A percentile compares a stretch with the other conserved stretches of the same genome.
phyloP scores from a whole-genome alignment of 2,113 vertebrate genomes.

The Neopipo cinnamomea region DNA sequence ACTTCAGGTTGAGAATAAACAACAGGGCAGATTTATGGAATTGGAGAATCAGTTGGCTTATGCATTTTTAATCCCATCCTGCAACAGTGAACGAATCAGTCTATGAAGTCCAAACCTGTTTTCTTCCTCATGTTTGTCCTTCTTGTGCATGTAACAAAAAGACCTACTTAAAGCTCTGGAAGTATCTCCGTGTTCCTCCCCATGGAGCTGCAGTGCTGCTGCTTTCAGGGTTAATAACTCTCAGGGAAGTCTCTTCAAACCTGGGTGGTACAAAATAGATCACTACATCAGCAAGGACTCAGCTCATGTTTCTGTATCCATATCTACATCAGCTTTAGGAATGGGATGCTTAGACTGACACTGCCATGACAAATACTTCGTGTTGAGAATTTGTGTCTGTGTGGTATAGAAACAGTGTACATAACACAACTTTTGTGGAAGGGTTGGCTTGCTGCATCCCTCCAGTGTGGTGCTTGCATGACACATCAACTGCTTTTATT shows the following conservation, averaged over 20 bases:
- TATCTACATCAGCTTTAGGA: not conserved
- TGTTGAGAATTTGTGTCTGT: not conserved
- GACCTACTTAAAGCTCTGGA: not conserved
- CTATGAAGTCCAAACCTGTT: not conserved
- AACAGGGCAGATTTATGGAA: not conserved
- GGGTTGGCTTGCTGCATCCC: not conserved
- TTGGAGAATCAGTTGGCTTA: not conserved
- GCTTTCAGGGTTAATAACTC: not conserved
- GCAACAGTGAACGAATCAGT: not conserved
- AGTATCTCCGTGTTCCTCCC: not conserved
- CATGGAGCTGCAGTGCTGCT: not conserved
- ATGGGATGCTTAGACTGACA: not conserved
- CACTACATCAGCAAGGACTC: not conserved
- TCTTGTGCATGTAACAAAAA: not conserved
- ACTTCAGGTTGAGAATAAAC: not conserved
- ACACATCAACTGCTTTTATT: not conserved
- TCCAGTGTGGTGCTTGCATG: not conserved
- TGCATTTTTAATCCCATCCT: not conserved
- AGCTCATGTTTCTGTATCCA: accelerated
- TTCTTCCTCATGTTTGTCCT: not conserved
- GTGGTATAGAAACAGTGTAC: not conserved
- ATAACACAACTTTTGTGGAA: not conserved
- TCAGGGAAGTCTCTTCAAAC: not conserved
- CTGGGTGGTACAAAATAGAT: not conserved
- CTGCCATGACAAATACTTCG: not conserved